phyloP scores from a whole-genome alignment of 2,113 vertebrate genomes.

The Dipodomys spectabilis region DNA sequence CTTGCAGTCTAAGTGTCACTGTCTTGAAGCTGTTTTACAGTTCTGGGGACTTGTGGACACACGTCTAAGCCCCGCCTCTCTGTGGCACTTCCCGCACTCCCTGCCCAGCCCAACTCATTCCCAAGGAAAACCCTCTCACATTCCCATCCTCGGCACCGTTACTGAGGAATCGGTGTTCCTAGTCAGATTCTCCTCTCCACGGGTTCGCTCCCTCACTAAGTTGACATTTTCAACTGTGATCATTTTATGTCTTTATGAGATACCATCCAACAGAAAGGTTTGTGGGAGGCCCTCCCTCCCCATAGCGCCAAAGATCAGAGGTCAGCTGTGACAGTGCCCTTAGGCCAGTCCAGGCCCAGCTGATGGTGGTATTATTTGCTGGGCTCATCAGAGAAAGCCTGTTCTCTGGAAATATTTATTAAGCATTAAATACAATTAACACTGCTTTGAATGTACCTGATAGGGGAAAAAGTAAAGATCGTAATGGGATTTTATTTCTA shows the following conservation, averaged over 20 bases:
- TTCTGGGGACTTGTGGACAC: too few species aligned
- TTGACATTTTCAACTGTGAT: not conserved
- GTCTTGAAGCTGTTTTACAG: not conserved
- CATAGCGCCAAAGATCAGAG: not conserved
- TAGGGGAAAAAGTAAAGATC: not conserved
- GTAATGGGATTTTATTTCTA: not conserved
- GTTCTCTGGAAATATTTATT: not conserved
- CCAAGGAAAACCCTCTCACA: not conserved
- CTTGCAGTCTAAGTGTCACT: too few species aligned
- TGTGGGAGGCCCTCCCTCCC: accelerated
- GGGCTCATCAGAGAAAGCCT: not conserved
- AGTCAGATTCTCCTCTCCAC: not conserved
- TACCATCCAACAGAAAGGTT: not conserved
- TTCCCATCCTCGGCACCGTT: not conserved
- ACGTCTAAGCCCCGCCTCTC: not conserved
- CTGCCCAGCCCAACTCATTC: not conserved
- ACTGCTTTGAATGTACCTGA: not conserved
- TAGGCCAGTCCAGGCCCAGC: too few species aligned
- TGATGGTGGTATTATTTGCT: not conserved
- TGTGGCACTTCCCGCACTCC: too few species aligned
- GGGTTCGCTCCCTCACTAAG: not conserved
- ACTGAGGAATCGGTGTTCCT: not conserved
- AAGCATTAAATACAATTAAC: not conserved
- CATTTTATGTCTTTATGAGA: not conserved
- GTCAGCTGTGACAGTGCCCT: not conserved